Evolutionary conservation across 92 coral and sea anemone genomes (phyloP), one percentile per base, ranked within the genome.

Genomic region (Zoanthus solanderi): DNA sequence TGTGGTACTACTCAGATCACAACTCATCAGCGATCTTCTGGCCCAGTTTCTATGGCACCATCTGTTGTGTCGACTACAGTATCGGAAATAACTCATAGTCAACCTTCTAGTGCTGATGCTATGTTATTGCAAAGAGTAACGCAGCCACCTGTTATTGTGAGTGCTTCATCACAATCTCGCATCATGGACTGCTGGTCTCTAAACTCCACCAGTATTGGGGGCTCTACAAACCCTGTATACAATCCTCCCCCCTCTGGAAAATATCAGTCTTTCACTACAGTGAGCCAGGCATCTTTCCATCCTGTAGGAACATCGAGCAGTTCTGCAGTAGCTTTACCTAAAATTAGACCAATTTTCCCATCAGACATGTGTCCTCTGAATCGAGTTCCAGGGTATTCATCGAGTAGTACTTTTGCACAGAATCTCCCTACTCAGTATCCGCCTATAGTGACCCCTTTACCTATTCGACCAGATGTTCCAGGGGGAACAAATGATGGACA

Each of bases 321-420:
- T 37, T 45, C 18, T 81, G 44, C 85, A 46, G n/a, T 18, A 16
- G 52, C 32, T 12, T 4, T 65, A 32, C 75, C 85, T 17, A 46
- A 47, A 81, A n/a, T 81, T 46, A 23, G 29, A 14, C 85, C 85
- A 28, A 66, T 81, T 67, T 81, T n/a, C 75, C 85, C 85, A 17
- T 81, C 85, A 28, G 85, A 81, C 30, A 81, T 81, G 85, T 60
- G 5, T 14, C 85, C 85, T 9, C 32, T 81, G 45, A 63, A 57
- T 42, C 66, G n/a, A 52, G 50, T 53, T 52, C 66, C 82, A 53
- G 65, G 63, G 45, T 50, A 52, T 29, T n/a, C 65, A 11, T 11
- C 82, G 31, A 13, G 66, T 31, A 53, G 45, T 53, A 18, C 15
- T 50, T 76, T 50, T 53, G n/a, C 67, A 76, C 63, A 63, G 1